A percentile compares a stretch with the other conserved stretches of the same genome.
Evolutionary conservation across 2,113 vertebrate species (phyloP).

Genomic region (Carettochelys insculpta): DNA sequence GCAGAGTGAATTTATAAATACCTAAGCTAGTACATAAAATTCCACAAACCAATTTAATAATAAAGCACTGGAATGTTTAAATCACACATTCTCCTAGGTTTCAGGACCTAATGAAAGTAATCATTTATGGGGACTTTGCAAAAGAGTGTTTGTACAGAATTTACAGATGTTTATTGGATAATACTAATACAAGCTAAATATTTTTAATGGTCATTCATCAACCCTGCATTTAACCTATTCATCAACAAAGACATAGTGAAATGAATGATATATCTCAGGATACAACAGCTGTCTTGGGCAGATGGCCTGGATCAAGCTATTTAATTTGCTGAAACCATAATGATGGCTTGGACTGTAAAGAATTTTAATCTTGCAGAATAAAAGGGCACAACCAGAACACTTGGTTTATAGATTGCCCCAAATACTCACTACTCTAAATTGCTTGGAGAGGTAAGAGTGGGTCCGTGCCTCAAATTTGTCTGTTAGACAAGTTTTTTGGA

Average conservation of each 20-base stretch:
- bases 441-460: neutral
- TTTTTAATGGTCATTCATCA: neutral
- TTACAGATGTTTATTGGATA: neutral
- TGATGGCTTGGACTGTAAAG: neutral
- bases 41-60: neutral
- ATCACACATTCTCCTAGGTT: neutral
- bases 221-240: neutral
- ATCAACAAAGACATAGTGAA: neutral
- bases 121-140: conserved; percentile 11
- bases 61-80: conserved; percentile 1
- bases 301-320: neutral
- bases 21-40: neutral
- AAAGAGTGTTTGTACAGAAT: neutral
- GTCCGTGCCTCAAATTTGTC: neutral
- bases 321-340: neutral
- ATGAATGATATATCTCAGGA: neutral
- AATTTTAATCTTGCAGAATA: neutral
- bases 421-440: neutral
- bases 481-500: neutral
- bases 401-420: neutral
- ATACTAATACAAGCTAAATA: neutral
- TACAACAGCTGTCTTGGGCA: neutral
- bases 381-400: neutral
- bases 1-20: conserved; percentile 7
- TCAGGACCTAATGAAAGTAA: neutral